phyloP scores from a whole-genome alignment of 2,797 vertebrate species.

The Borostomias antarcticus region DNA sequence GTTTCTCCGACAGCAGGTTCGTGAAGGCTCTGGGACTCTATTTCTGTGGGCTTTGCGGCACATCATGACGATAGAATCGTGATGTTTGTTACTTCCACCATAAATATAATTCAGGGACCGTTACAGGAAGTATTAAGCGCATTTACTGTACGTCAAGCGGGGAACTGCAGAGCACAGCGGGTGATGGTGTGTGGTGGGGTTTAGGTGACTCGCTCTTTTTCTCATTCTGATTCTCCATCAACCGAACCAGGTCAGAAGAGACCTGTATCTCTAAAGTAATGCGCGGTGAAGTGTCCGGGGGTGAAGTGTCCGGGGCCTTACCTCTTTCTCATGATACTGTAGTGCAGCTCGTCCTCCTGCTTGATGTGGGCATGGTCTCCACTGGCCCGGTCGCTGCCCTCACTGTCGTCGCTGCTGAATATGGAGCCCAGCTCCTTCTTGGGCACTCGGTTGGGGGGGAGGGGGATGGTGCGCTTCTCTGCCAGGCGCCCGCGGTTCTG shows the following conservation, averaged over 20 bases:
- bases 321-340: slow-evolving; percentile 98
- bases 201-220: not conserved
- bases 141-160: too few relatives aligned
- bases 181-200: not conserved
- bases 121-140: too few relatives aligned
- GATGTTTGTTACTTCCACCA: too few relatives aligned
- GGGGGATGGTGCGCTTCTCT: slow-evolving; percentile 92
- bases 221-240: too few relatives aligned
- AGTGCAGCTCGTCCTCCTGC: slow-evolving; percentile 89
- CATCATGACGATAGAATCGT: too few relatives aligned
- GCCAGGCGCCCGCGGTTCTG: slow-evolving; percentile 97
- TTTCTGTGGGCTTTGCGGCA: too few relatives aligned
- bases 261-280: too few relatives aligned
- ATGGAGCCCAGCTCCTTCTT: slow-evolving; percentile 91
- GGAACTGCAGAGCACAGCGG: not conserved
- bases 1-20: too few relatives aligned
- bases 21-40: too few relatives aligned
- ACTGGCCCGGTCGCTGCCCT: slow-evolving; percentile 86
- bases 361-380: slow-evolving; percentile 88
- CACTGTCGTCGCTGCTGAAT: slow-evolving; percentile 90
- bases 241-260: too few relatives aligned
- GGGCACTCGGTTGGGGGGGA: slow-evolving; percentile 85
- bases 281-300: too few relatives aligned
- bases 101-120: too few relatives aligned
- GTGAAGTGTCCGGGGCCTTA: slow-evolving; percentile 56